Evolutionary conservation across 2,888 invertebrate genomes (phyloP).

Genomic region (Aleiodes leptofemur): DNA sequence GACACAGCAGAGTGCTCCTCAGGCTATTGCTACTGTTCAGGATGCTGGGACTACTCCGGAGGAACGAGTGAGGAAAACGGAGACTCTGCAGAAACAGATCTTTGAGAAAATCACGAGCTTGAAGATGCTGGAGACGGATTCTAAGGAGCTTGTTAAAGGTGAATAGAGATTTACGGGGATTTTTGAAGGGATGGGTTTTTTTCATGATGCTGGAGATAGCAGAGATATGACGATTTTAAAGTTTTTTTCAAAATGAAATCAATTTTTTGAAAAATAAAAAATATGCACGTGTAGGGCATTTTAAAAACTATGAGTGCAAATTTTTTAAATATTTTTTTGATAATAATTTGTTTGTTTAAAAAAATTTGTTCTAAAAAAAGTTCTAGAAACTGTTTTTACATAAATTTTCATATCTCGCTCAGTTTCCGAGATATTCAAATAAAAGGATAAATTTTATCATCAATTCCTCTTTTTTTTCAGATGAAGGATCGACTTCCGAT

Average conservation of each 20-base stretch:
- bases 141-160: constrained; percentile 82
- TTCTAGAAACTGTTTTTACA: too few species aligned
- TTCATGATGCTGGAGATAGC: too few species aligned
- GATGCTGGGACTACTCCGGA: constrained; percentile 89
- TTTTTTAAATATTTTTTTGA: too few species aligned
- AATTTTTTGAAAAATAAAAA: too few species aligned
- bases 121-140: constrained; percentile 85
- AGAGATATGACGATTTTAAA: too few species aligned
- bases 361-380: too few species aligned
- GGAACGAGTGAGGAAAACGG: constrained; percentile 86
- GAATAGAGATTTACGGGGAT: constrained; percentile 35
- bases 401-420: background rate
- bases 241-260: too few species aligned
- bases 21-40: constrained; percentile 84
- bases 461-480: background rate
- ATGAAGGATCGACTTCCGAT: constrained; percentile 78
- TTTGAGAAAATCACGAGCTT: constrained; percentile 85
- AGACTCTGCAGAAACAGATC: constrained; percentile 85
- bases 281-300: too few species aligned
- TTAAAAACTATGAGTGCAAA: too few species aligned
- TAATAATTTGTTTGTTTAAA: too few species aligned
- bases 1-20: constrained; percentile 87
- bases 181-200: background rate
- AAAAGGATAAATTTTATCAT: background rate
- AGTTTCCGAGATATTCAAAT: background rate